These are phyloP conservation scores for Zaprionus ornatus DNA, from an alignment of 1,140 invertebrate species.

Conservation along the genomic window DNA sequence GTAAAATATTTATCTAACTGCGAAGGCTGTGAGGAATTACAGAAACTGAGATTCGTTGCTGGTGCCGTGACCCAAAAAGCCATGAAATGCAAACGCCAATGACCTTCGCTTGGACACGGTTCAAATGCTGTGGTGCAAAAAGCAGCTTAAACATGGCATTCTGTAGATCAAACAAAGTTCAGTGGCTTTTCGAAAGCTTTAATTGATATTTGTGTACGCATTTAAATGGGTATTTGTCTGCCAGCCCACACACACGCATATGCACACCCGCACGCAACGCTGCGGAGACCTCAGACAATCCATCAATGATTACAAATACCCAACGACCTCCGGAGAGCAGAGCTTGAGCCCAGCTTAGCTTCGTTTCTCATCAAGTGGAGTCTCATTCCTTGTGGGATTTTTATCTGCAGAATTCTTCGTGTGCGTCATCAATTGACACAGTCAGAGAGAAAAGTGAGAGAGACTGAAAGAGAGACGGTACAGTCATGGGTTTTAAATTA, in stretches of 20 bases:
- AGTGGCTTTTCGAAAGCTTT: constrained; percentile 53
- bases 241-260: constrained; percentile 52
- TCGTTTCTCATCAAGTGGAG: background rate
- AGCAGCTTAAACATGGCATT: constrained; percentile 67
- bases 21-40: constrained; percentile 29
- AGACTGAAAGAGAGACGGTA: background rate
- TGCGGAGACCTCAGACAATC: constrained; percentile 25
- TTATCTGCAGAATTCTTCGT: background rate
- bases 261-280: background rate
- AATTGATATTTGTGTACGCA: constrained; percentile 70
- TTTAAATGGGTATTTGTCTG: constrained; percentile 48
- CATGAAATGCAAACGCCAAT: constrained; percentile 58
- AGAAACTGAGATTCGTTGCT: constrained; percentile 9
- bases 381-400: background rate
- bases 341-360: background rate
- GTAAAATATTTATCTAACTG: constrained; percentile 6
- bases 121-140: constrained; percentile 44
- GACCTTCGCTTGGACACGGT: constrained; percentile 65
- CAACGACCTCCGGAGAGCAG: constrained; percentile 12
- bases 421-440: background rate
- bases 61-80: constrained; percentile 63
- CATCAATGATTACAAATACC: constrained; percentile 53
- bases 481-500: background rate
- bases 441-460: background rate
- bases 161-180: constrained; percentile 60